Percentiles rank a stretch among this genome's conserved stretches.
phyloP scores from a whole-genome alignment of 2,113 vertebrate species.

The Vombatus ursinus region DNA sequence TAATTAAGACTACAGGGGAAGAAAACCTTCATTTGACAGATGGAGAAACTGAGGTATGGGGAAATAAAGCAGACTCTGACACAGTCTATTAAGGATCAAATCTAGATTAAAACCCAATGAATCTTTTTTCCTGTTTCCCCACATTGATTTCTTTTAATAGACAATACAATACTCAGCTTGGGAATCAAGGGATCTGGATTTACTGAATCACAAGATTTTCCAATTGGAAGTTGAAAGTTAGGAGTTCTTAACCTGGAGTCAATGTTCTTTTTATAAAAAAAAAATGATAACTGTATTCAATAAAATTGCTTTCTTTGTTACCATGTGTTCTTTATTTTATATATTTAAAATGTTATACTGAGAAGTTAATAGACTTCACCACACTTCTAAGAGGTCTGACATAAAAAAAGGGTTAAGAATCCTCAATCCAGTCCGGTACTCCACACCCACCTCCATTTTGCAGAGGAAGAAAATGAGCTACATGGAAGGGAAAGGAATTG shows the following conservation, averaged over 20 bases:
- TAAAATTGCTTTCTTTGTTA: neutral
- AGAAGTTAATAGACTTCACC: neutral
- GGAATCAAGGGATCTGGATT: neutral
- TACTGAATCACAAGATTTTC: neutral
- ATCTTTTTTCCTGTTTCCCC: neutral
- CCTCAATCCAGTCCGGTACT: neutral
- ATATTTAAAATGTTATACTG: neutral
- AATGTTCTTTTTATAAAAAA: neutral
- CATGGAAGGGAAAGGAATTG: neutral
- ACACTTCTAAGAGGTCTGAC: neutral
- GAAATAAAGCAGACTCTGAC: neutral
- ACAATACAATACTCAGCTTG: neutral
- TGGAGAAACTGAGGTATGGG: neutral
- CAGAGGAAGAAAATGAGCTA: neutral
- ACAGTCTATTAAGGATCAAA: neutral
- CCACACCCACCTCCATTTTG: neutral
- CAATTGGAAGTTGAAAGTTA: neutral
- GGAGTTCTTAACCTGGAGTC: neutral
- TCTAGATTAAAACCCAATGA: no score
- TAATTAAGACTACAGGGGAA: slow-evolving; percentile 32
- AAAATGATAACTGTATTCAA: neutral
- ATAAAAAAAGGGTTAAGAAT: neutral
- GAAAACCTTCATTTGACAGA: neutral
- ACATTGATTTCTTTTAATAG: neutral
- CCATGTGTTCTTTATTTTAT: neutral